phyloP scores from a whole-genome alignment of 1,140 invertebrate genomes.

The Tetramorium simillimum region DNA sequence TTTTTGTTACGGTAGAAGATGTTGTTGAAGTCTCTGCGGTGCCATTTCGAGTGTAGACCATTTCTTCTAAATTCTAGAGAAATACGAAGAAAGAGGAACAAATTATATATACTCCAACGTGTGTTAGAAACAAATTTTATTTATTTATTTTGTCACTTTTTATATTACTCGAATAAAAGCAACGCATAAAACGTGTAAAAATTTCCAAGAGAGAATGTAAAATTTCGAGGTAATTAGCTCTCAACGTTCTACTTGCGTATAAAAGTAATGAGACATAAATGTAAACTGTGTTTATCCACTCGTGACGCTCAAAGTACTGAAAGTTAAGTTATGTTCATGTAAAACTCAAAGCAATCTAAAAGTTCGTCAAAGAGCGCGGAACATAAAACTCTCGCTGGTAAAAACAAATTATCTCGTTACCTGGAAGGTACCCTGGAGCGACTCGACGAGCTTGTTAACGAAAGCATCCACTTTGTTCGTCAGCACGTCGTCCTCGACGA shows the following conservation, averaged over 20 bases:
- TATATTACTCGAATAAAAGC: not conserved
- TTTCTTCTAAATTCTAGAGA: constrained; percentile 89
- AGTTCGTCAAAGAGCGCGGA: not conserved
- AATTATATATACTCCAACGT: not conserved
- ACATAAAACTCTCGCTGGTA: not conserved
- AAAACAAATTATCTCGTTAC: constrained; percentile 27
- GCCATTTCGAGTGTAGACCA: constrained; percentile 87
- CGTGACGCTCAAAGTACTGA: not conserved
- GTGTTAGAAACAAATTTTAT: not conserved
- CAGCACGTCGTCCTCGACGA: constrained; percentile 90
- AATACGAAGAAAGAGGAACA: not conserved
- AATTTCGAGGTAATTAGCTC: not conserved
- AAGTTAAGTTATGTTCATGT: not conserved
- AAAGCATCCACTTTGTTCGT: constrained; percentile 93
- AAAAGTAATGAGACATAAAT: not conserved
- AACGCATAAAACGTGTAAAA: not conserved
- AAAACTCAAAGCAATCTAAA: constrained; percentile 29
- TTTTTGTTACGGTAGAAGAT: constrained; percentile 75
- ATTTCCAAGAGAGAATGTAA: not conserved
- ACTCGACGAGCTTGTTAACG: constrained; percentile 93
- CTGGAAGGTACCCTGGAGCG: constrained; percentile 91
- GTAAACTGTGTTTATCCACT: not conserved
- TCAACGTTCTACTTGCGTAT: not conserved
- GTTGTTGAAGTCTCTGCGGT: constrained; percentile 81
- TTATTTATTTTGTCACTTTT: not conserved